These are phyloP conservation scores for Geodia barretti DNA, from an alignment of 37 sponge, comb jelly and placozoan species.

Conservation along the genomic window DNA sequence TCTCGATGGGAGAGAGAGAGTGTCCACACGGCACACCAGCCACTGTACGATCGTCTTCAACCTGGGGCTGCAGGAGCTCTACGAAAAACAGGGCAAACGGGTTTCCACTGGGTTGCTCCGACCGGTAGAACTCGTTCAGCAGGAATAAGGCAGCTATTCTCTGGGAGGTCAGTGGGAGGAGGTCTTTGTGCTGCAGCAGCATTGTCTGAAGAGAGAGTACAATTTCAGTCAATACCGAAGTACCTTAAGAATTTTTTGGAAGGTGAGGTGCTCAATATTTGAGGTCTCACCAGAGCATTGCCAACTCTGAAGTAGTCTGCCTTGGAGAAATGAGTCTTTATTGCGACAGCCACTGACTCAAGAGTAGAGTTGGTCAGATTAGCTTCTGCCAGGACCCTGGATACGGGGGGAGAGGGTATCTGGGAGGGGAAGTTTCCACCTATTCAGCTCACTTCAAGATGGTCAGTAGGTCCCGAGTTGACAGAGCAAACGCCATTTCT, in stretches of 20 bases:
- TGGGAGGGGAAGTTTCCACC: background rate
- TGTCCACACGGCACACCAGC: slow-evolving; percentile 28
- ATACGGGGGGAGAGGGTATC: slow-evolving; percentile 5
- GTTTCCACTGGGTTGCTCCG: slow-evolving; percentile 76
- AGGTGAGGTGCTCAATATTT: too few species aligned
- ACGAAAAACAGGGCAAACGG: slow-evolving; percentile 89
- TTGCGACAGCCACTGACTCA: slow-evolving; percentile 70
- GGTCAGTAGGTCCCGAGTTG: slow-evolving; percentile 63
- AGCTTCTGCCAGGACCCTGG: slow-evolving; percentile 73
- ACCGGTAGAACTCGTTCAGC: slow-evolving; percentile 80
- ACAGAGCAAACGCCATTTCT: slow-evolving; percentile 56
- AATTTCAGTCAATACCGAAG: too few species aligned
- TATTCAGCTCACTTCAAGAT: slow-evolving; percentile 50
- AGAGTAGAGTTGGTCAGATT: slow-evolving; percentile 52
- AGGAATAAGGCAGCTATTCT: slow-evolving; percentile 88
- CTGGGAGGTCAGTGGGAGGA: slow-evolving; percentile 79
- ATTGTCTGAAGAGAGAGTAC: slow-evolving; percentile 35
- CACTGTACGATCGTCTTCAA: slow-evolving; percentile 34
- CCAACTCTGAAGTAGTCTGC: slow-evolving; percentile 91
- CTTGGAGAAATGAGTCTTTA: slow-evolving; percentile 75
- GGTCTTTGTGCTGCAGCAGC: slow-evolving; percentile 85
- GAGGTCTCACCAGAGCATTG: slow-evolving; percentile 58
- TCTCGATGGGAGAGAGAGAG: slow-evolving; percentile 32
- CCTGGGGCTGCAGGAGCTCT: slow-evolving; percentile 65
- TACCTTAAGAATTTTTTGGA: too few species aligned